These are phyloP conservation scores for Gnatocerus cornutus DNA, from an alignment of 2,888 invertebrate genomes.

Conservation along the genomic window DNA sequence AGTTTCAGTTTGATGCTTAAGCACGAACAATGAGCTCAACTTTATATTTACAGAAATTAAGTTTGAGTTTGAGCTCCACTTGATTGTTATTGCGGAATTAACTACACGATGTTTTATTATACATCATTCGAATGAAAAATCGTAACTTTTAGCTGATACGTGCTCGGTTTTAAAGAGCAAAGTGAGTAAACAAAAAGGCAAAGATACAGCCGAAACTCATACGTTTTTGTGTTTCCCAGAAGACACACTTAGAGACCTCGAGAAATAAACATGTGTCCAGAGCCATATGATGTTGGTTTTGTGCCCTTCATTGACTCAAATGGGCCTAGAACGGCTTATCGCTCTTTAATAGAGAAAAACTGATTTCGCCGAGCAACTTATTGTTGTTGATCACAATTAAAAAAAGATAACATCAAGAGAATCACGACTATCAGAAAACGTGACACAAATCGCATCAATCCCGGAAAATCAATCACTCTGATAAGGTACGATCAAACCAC, in stretches of 20 bases:
- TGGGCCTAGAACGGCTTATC: neutral
- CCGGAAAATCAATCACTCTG: constrained; percentile 20
- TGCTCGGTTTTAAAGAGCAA: constrained; percentile 4
- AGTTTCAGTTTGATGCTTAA: constrained; percentile 33
- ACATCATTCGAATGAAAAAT: constrained; percentile 12
- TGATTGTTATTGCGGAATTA: constrained; percentile 11
- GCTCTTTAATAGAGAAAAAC: constrained; percentile 2
- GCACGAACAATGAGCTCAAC: constrained; percentile 35
- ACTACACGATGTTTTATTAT: neutral
- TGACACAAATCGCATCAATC: constrained; percentile 42
- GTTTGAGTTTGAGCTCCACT: constrained; percentile 16
- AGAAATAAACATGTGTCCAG: constrained; percentile 29
- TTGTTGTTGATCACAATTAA: constrained; percentile 7
- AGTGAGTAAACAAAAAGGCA: constrained; percentile 22
- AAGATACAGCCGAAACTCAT: constrained; percentile 18
- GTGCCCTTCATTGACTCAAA: constrained; percentile 23
- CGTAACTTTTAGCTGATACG: constrained; percentile 1
- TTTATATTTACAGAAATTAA: constrained; percentile 20
- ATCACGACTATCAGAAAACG: constrained; percentile 38
- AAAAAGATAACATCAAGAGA: neutral
- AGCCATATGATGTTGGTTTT: constrained; percentile 17
- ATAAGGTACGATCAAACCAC: neutral
- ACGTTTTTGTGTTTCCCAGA: constrained; percentile 28
- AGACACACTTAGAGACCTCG: constrained; percentile 24
- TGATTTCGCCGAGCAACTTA: neutral